Evolutionary conservation across 1,140 invertebrate genomes (phyloP), one percentile per base, ranked within the genome.

Genomic region (Berghia stephanieae): DNA sequence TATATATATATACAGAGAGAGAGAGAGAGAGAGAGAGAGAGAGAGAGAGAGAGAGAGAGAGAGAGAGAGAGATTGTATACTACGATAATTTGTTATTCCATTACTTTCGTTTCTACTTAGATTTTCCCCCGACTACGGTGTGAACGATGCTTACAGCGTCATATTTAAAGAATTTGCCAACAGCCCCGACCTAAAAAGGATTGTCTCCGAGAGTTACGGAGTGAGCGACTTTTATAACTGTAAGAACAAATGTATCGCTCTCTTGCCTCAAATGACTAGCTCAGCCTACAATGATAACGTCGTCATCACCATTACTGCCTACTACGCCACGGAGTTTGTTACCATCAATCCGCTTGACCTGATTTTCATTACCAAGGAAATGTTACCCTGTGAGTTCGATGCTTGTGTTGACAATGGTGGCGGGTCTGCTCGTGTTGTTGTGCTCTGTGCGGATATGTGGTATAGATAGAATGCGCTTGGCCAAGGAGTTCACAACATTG

Each of bases 261-360:
- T 76, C 21, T n/a, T 68, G 21, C 63, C 74, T 2, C 74, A 76
- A 44, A 76, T 24, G 24, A 76, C 74, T 27, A 76, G 74, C 44
- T 76, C 63, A 6, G 74, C 74, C 24, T 76, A 76, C 34, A 46
- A 60, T n/a, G 63, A 68, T 16, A 40, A 40, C 0, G 68, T 43
- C 18, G 18, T 76, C 24, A 44, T 76, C 1, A 27, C 68, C 3
- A 10, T 76, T 5, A 21, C 42, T 24, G 60, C 52, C 10, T 67
- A 67, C 31, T 77, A 77, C 49, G 24, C 24, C 1, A 70, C 52
- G 18, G 75, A 77, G 3, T 77, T 77, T 60, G 31, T 44, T 21
- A 77, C 75, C 6, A 42, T 77, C 31, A 55, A 77, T 31, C 75
- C 75, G 2, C 3, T 42, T 3, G 46, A 27, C 34, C 24, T 77